Percentiles rank a stretch among this genome's conserved stretches.
Conservation (phyloP, 1,140 invertebrate genomes). For the Neuroterus valhalla region DNA sequence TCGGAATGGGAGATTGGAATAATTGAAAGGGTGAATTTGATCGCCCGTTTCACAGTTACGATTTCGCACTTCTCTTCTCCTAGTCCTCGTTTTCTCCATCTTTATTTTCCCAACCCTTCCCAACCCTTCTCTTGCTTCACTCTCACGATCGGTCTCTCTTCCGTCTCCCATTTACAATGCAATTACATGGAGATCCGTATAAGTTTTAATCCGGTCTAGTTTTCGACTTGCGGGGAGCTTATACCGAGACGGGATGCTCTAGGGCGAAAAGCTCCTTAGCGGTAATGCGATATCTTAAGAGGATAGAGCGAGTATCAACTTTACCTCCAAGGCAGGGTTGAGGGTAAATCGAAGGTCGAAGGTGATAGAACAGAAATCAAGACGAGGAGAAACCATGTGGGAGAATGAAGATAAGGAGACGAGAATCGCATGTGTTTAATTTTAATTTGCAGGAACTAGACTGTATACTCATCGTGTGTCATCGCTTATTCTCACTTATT, state of each 20-base stretch:
- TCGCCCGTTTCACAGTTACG: neutral
- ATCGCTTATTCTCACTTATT: too few species aligned
- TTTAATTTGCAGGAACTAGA: too few species aligned
- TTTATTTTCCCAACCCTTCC: neutral
- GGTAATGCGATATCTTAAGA: constrained; percentile 68
- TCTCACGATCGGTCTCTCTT: constrained; percentile 34
- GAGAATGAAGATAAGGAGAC: constrained; percentile 30
- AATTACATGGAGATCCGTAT: constrained; percentile 57
- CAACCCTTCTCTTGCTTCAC: neutral
- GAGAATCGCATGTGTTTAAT: too few species aligned
- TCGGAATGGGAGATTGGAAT: constrained; percentile 1
- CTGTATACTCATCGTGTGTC: too few species aligned
- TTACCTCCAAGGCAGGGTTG: constrained; percentile 35
- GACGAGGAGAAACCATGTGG: constrained; percentile 43
- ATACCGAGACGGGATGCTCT: constrained; percentile 49
- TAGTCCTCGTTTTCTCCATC: neutral
- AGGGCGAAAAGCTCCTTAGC: constrained; percentile 63
- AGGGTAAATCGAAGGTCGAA: constrained; percentile 44
- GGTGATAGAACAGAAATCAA: constrained; percentile 45
- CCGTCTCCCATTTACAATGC: constrained; percentile 54
- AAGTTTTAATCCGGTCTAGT: constrained; percentile 68
- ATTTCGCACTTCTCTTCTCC: too few species aligned
- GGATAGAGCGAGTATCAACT: constrained; percentile 62
- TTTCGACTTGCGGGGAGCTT: constrained; percentile 61
- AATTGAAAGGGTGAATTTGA: constrained; percentile 28